Evolutionary conservation across 1,140 invertebrate species (phyloP), one percentile per base, ranked within the genome.

Genomic region (Venustaconcha ellipsiformis): DNA sequence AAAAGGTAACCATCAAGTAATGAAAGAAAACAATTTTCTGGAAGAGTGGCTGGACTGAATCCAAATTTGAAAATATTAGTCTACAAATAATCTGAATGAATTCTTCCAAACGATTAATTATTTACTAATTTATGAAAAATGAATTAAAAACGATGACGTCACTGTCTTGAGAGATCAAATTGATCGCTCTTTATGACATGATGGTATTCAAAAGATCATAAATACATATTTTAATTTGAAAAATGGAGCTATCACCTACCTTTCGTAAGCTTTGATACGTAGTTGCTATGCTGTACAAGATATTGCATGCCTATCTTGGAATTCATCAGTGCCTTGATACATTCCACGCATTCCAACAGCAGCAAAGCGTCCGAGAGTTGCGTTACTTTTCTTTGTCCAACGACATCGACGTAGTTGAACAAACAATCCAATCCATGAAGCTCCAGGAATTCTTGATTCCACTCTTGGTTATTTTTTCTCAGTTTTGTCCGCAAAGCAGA

Each of bases 381-480:
- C 15, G 76, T 80, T 30, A 86, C 85, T 3, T 83, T 78, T 62
- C 78, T 78, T 17, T 84, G 78, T 20, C 89, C 86, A 55, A 92
- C 78, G 14, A 84, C 84, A 55, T 90, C 88, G 72, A 92, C 83
- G 26, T 86, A 86, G 70, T 90, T 90, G 76, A 92, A 84, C 57
- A 92, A 79, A 0, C 88, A 84, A n/a, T 89, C 88, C 56, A 91
- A 82, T 0, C 91, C 91, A 60, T 90, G 88, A 55, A 83, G 80
- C 60, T 89, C 88, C 67, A 92, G 77, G 74, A 92, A 92, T 57
- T 91, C 91, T 66, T 89, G 74, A 83, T 92, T 86, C 91, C 91
- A 92, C 63, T 86, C 84, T 72, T 86, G 74, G n/a, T 79, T 76
- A 58, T 82, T 86, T 63, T 81, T 82, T 64, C 87, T 87, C 37